A percentile compares a stretch with the other conserved stretches of the same genome.
These are phyloP conservation scores for Erythrocercus mccallii DNA, from an alignment of 2,113 vertebrate species.

Conservation along the genomic window DNA sequence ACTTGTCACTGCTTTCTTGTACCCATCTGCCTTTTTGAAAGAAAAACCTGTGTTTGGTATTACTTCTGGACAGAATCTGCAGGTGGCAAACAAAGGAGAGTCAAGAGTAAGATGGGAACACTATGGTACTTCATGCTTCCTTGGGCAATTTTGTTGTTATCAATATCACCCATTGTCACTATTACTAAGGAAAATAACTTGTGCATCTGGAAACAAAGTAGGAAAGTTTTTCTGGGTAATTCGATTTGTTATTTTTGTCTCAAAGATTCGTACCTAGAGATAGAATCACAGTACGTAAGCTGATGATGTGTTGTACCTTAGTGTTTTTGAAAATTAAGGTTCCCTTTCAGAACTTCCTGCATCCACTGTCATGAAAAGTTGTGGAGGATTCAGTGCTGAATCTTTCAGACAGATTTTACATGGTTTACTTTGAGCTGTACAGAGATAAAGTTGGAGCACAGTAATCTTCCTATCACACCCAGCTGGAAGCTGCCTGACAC, in stretches of 20 bases:
- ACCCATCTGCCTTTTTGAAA: background rate
- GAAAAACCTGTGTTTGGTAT: background rate
- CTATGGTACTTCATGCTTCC: background rate
- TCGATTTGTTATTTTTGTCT: background rate
- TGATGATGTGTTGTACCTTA: background rate
- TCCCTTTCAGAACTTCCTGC: background rate
- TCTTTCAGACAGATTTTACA: background rate
- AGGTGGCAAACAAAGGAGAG: background rate
- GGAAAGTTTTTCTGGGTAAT: background rate
- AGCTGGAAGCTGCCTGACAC: slow-evolving; percentile 46
- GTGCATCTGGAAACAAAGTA: background rate
- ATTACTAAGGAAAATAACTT: background rate
- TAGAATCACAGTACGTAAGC: background rate
- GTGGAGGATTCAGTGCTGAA: background rate
- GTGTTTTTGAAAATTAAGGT: background rate
- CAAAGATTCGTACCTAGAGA: background rate
- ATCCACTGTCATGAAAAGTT: background rate
- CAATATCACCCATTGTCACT: background rate
- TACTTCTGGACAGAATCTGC: background rate
- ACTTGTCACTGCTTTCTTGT: background rate
- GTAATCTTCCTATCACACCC: slow-evolving; percentile 54
- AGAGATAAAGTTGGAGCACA: slow-evolving; percentile 23
- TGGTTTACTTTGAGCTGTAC: background rate
- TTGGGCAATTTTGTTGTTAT: background rate
- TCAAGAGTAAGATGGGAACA: background rate